A percentile compares a stretch with the other conserved stretches of the same genome.
These are phyloP conservation scores for Coptodon bakossiorum DNA, from an alignment of 2,113 vertebrate genomes.

Conservation along the genomic window DNA sequence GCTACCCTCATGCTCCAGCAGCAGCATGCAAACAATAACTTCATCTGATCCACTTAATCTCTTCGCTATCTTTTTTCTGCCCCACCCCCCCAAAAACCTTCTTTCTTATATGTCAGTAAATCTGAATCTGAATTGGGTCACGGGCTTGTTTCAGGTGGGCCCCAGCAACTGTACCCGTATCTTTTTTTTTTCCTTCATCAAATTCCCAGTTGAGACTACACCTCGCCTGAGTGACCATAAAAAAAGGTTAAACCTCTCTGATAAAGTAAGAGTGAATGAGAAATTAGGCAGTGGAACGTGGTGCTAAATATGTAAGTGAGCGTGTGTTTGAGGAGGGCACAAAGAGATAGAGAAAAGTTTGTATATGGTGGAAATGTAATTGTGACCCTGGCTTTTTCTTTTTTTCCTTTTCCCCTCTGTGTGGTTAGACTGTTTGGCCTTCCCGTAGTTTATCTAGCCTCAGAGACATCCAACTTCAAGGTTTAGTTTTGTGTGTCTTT, in stretches of 20 bases:
- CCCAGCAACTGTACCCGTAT: background rate
- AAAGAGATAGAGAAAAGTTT: background rate
- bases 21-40: background rate
- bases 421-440: constrained; percentile 55
- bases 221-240: background rate
- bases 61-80: background rate
- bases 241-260: background rate
- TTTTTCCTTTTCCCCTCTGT: background rate
- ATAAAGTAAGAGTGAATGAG: background rate
- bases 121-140: constrained; percentile 17
- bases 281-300: background rate
- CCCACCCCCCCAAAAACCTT: background rate
- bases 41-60: constrained; percentile 16
- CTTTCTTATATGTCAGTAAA: background rate
- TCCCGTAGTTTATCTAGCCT: constrained; percentile 46
- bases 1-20: background rate
- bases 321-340: background rate
- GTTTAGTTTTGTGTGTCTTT: constrained; percentile 18
- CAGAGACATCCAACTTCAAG: constrained; percentile 51
- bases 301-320: background rate
- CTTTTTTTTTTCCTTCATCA: background rate
- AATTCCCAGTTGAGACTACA: background rate
- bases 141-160: constrained; percentile 1
- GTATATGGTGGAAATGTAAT: constrained; percentile 6
- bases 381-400: constrained; percentile 28